Evolutionary conservation across 37 sponge, comb jelly and placozoan genomes (phyloP).

Genomic region (Petrosia ficiformis): DNA sequence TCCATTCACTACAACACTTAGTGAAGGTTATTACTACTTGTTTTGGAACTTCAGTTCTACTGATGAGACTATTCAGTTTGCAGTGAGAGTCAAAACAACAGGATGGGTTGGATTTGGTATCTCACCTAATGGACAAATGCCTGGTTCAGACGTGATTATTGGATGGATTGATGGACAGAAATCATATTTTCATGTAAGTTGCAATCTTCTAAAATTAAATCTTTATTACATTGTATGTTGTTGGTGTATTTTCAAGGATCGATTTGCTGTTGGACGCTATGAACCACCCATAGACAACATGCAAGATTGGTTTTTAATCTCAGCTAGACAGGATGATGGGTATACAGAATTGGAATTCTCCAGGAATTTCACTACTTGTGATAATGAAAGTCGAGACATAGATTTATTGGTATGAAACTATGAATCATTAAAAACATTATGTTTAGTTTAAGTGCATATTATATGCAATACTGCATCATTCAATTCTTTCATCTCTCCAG

Average conservation of each 20-base stretch:
- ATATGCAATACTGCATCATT: background rate
- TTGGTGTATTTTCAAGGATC: constrained; percentile 30
- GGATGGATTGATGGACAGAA: constrained; percentile 37
- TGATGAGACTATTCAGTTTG: constrained; percentile 18
- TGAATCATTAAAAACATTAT: too few species aligned
- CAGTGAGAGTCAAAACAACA: constrained; percentile 28
- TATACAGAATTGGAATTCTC: constrained; percentile 64
- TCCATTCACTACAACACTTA: background rate
- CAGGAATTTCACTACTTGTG: constrained; percentile 48
- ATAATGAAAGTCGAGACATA: constrained; percentile 8
- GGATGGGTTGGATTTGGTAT: constrained; percentile 49
- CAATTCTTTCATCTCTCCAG: constrained; percentile 9
- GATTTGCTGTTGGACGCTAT: constrained; percentile 22
- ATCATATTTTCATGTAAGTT: background rate
- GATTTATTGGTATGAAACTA: too few species aligned
- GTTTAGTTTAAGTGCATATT: too few species aligned
- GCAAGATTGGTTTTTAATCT: constrained; percentile 40
- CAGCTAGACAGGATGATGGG: constrained; percentile 46
- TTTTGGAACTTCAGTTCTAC: constrained; percentile 28
- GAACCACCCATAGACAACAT: constrained; percentile 34
- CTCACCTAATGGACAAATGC: constrained; percentile 38
- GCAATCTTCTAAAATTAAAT: background rate
- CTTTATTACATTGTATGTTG: too few species aligned
- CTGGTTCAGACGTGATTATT: constrained; percentile 38
- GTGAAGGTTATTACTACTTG: constrained; percentile 8